A percentile compares a stretch with the other conserved stretches of the same genome.
These are phyloP conservation scores for Bombus confusus DNA, from an alignment of 1,140 invertebrate species.

Conservation along the genomic window DNA sequence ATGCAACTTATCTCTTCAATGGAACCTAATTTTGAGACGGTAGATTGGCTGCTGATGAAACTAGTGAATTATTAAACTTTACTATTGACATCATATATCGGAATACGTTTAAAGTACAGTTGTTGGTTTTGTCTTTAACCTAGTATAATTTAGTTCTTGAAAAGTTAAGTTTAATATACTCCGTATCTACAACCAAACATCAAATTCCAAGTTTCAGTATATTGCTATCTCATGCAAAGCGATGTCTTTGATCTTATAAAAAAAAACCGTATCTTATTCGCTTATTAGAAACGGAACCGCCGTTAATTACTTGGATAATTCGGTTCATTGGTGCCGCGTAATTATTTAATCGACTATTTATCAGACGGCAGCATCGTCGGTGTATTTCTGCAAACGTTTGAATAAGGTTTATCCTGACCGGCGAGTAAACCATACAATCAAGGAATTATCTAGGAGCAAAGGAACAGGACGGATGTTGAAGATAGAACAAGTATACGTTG, in stretches of 20 bases:
- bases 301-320: constrained; percentile 41
- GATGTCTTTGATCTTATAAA: not conserved
- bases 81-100: too few species aligned
- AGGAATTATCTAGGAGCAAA: not conserved
- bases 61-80: too few species aligned
- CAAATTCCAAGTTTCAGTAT: not conserved
- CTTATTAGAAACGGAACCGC: not conserved
- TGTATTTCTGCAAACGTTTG: not conserved
- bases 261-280: not conserved
- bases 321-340: not conserved
- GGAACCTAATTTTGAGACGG: not conserved
- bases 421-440: not conserved
- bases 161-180: not conserved
- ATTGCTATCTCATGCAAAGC: constrained; percentile 2
- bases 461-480: constrained; percentile 13
- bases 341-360: constrained; percentile 38
- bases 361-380: constrained; percentile 12
- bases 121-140: too few species aligned
- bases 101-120: too few species aligned
- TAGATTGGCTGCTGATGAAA: not conserved
- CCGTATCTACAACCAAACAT: not conserved
- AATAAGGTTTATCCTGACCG: not conserved
- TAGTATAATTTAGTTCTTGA: not conserved
- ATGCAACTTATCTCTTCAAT: not conserved
- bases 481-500: constrained; percentile 50